A percentile compares a stretch with the other conserved stretches of the same genome.
Evolutionary conservation across 1,140 invertebrate genomes (phyloP).

Genomic region (Ericerus pela): DNA sequence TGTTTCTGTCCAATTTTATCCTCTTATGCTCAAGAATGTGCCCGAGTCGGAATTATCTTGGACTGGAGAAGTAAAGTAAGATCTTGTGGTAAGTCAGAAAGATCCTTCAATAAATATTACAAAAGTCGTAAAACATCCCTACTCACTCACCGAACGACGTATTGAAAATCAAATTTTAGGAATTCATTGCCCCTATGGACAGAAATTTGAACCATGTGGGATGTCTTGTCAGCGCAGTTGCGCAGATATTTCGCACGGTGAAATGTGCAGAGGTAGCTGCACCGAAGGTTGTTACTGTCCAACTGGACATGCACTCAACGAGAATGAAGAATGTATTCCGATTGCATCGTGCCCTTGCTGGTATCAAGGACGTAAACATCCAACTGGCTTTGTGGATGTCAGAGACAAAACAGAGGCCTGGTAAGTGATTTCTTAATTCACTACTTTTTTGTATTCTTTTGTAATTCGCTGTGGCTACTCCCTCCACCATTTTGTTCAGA

Average conservation of each 20-base stretch:
- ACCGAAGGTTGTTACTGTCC: slow-evolving; percentile 82
- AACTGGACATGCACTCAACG: slow-evolving; percentile 51
- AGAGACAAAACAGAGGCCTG: neutral
- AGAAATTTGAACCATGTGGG: slow-evolving; percentile 62
- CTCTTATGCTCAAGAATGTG: slow-evolving; percentile 64
- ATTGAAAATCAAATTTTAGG: slow-evolving; percentile 35
- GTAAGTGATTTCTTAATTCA: too few relatives aligned
- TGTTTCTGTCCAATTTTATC: slow-evolving; percentile 69
- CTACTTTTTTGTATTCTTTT: too few relatives aligned
- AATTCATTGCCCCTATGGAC: slow-evolving; percentile 55
- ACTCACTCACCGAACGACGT: too few relatives aligned
- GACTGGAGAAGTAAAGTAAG: slow-evolving; percentile 60
- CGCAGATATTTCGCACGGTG: slow-evolving; percentile 37
- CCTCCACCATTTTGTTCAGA: too few relatives aligned
- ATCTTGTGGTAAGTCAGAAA: slow-evolving; percentile 46
- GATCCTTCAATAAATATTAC: too few relatives aligned
- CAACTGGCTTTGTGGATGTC: slow-evolving; percentile 40
- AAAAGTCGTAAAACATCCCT: too few relatives aligned
- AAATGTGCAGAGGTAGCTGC: slow-evolving; percentile 44
- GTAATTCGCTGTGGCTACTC: too few relatives aligned
- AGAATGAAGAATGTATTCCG: slow-evolving; percentile 56
- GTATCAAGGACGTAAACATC: slow-evolving; percentile 53
- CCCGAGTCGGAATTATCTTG: slow-evolving; percentile 47
- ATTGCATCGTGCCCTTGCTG: slow-evolving; percentile 58
- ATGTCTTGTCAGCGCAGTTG: slow-evolving; percentile 58